A percentile compares a stretch with the other conserved stretches of the same genome.
Evolutionary conservation across 2,888 invertebrate species (phyloP).

Genomic region (Parnassius orleans): DNA sequence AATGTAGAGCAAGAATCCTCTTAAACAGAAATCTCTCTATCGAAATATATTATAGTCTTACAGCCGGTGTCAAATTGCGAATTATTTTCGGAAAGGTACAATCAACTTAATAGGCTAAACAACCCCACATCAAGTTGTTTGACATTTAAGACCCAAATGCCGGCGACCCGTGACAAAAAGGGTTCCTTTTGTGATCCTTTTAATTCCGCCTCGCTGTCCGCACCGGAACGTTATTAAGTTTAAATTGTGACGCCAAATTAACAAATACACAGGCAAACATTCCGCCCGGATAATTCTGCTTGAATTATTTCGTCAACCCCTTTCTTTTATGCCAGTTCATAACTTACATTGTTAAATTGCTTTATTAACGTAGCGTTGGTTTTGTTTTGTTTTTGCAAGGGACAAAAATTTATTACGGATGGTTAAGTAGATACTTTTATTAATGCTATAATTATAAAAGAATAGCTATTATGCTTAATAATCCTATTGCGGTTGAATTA

Average conservation of each 20-base stretch:
- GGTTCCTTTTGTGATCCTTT: constrained; percentile 23
- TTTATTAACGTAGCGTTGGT: constrained; percentile 10
- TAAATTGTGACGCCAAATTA: constrained; percentile 24
- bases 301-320: constrained; percentile 2
- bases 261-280: constrained; percentile 21
- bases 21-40: too few species aligned
- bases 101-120: constrained; percentile 15
- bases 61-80: constrained; percentile 2
- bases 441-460: too few species aligned
- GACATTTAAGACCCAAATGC: constrained; percentile 21
- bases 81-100: constrained; percentile 4
- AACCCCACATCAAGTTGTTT: constrained; percentile 19
- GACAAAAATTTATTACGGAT: too few species aligned
- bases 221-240: constrained; percentile 22
- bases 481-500: too few species aligned
- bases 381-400: background rate
- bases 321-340: constrained; percentile 4
- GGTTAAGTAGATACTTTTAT: too few species aligned
- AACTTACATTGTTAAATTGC: constrained; percentile 8
- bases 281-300: constrained; percentile 8
- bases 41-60: background rate
- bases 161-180: constrained; percentile 24
- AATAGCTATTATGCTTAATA: too few species aligned
- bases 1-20: too few species aligned
- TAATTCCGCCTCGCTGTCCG: constrained; percentile 20